Evolutionary conservation across 2,797 vertebrate species (phyloP).

Genomic region (Silurus lanzhouensis): DNA sequence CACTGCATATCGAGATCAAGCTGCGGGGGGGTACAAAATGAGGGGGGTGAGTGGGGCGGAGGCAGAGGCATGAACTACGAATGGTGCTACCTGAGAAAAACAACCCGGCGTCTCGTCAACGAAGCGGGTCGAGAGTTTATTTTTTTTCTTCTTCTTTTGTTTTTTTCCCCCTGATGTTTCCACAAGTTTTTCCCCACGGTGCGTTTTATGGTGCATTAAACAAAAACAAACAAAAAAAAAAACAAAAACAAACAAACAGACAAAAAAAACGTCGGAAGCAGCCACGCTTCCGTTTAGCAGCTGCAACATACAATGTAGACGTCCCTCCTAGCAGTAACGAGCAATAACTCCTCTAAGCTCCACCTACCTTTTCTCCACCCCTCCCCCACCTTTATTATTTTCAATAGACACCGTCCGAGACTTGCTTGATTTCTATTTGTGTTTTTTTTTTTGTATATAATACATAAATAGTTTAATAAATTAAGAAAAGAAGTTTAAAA

Average conservation of each 20-base stretch:
- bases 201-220: slow-evolving; percentile 53
- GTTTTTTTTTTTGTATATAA: slow-evolving; percentile 72
- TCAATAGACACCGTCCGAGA: slow-evolving; percentile 67
- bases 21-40: no score
- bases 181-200: slow-evolving; percentile 14
- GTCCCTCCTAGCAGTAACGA: slow-evolving; percentile 74
- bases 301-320: slow-evolving; percentile 64
- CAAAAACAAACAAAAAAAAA: neutral
- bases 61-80: slow-evolving; percentile 39
- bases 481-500: slow-evolving; percentile 62
- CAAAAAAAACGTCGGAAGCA: slow-evolving; percentile 12
- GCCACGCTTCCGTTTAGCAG: slow-evolving; percentile 61
- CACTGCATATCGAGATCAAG: neutral
- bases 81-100: slow-evolving; percentile 55
- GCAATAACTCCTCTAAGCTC: slow-evolving; percentile 75
- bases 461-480: slow-evolving; percentile 73
- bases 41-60: no score
- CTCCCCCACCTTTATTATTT: slow-evolving; percentile 39
- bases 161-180: neutral
- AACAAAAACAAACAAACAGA: neutral
- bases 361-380: slow-evolving; percentile 25
- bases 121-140: neutral
- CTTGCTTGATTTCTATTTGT: slow-evolving; percentile 64
- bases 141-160: no score
- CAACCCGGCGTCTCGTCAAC: neutral